Evolutionary conservation across 1,140 invertebrate species (phyloP).

Genomic region (Drosophila nigromelanica): DNA sequence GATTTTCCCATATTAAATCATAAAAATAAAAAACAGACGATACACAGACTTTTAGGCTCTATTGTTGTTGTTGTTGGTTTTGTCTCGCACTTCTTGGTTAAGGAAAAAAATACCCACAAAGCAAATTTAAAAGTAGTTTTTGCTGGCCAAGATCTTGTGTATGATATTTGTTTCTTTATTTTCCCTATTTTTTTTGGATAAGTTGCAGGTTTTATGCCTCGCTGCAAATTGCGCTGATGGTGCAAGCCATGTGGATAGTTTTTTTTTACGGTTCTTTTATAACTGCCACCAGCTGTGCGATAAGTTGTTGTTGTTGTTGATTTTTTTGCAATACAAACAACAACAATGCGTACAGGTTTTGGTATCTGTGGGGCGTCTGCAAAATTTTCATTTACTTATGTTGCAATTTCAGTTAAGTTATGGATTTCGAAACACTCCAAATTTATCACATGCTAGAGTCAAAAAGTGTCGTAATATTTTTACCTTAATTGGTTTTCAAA

Average conservation of each 20-base stretch:
- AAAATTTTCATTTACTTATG: slow-evolving; percentile 22
- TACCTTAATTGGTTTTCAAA: slow-evolving; percentile 6
- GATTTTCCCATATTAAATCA: slow-evolving; percentile 56
- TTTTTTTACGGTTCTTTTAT: slow-evolving; percentile 46
- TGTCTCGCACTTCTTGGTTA: slow-evolving; percentile 22
- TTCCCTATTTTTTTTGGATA: slow-evolving; percentile 15
- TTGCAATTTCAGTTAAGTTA: slow-evolving; percentile 13
- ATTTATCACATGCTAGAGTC: not conserved
- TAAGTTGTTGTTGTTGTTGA: slow-evolving; percentile 38
- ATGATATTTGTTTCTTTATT: not conserved
- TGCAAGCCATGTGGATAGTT: slow-evolving; percentile 45
- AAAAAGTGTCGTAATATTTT: not conserved
- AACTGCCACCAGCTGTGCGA: slow-evolving; percentile 42
- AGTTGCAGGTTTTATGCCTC: slow-evolving; percentile 42
- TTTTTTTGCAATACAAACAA: slow-evolving; percentile 14
- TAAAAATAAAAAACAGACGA: slow-evolving; percentile 52
- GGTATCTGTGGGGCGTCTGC: slow-evolving; percentile 31
- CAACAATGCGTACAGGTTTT: not conserved
- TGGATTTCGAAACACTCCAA: slow-evolving; percentile 5
- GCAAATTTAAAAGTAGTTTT: slow-evolving; percentile 36
- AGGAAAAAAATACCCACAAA: slow-evolving; percentile 20
- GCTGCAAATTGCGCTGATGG: slow-evolving; percentile 52
- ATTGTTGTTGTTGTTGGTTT: slow-evolving; percentile 30
- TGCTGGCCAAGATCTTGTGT: slow-evolving; percentile 24
- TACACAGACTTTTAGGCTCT: slow-evolving; percentile 23